These are phyloP conservation scores for Echinarachnius parma DNA, from an alignment of 53 echinoderm and acorn worm genomes.

Conservation along the genomic window DNA sequence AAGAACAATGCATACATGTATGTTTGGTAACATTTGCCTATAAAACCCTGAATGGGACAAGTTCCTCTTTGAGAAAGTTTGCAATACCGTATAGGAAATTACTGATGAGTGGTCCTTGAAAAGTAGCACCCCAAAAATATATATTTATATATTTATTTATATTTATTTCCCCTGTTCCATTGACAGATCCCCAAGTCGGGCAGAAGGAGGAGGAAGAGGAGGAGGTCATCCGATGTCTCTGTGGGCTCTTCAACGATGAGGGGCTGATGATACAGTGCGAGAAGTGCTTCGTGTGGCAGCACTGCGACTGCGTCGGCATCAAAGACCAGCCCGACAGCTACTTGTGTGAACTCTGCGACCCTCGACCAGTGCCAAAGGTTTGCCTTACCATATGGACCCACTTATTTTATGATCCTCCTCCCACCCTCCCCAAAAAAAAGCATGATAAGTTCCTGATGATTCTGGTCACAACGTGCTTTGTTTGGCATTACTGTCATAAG, in stretches of 20 bases:
- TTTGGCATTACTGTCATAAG: no score
- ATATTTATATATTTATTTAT: neutral
- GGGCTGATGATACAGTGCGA: constrained; percentile 99
- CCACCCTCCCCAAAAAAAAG: no score
- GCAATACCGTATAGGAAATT: no score
- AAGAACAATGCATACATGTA: no score
- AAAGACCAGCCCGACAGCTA: constrained; percentile 77
- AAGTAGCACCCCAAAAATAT: neutral
- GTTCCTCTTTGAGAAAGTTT: no score
- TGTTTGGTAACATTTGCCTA: no score
- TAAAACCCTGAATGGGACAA: no score
- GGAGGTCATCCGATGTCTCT: constrained; percentile 91
- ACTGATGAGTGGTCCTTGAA: no score
- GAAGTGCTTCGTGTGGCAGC: constrained; percentile 96
- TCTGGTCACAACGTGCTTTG: no score
- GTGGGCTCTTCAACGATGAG: constrained; percentile 92
- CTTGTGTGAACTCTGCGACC: constrained; percentile 84
- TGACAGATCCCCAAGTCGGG: constrained; percentile 36
- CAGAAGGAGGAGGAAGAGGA: constrained; percentile 94
- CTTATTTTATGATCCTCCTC: no score
- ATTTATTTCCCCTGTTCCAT: neutral
- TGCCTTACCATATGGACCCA: no score
- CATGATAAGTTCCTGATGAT: no score
- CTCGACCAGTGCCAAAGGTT: constrained; percentile 80
- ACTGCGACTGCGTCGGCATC: constrained; percentile 91